These are phyloP conservation scores for Sinocyclocheilus anshuiensis DNA, from an alignment of 2,113 vertebrate species.

Conservation along the genomic window DNA sequence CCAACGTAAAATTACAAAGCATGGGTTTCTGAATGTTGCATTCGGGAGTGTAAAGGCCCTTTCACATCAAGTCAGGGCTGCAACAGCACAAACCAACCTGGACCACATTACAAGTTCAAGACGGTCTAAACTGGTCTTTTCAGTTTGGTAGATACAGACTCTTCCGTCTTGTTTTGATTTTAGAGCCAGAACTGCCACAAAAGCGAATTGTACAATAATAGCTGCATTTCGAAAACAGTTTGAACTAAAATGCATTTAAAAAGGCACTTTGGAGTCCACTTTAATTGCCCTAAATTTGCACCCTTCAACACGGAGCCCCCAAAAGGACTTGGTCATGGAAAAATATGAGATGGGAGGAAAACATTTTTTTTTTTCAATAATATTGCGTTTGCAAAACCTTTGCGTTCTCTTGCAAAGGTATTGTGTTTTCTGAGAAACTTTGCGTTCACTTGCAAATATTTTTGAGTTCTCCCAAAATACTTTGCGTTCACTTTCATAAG, in stretches of 20 bases:
- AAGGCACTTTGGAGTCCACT: slow-evolving; percentile 68
- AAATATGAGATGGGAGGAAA: background rate
- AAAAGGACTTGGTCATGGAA: background rate
- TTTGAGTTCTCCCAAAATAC: too few species aligned
- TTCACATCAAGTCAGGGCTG: background rate
- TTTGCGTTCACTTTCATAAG: background rate
- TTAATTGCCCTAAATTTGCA: slow-evolving; percentile 76
- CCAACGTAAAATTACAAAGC: slow-evolving; percentile 43
- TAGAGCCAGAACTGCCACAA: background rate
- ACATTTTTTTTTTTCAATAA: too few species aligned
- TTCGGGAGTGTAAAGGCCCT: slow-evolving; percentile 36
- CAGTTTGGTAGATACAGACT: background rate
- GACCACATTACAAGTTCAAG: background rate
- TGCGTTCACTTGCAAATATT: too few species aligned
- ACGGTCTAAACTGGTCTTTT: background rate
- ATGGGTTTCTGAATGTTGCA: slow-evolving; percentile 31
- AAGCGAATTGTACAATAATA: background rate
- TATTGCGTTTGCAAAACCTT: too few species aligned
- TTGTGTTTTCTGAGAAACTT: too few species aligned
- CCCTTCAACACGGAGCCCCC: slow-evolving; percentile 31
- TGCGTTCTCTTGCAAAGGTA: too few species aligned
- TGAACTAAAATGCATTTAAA: background rate
- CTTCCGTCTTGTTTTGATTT: background rate
- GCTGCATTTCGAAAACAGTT: background rate
- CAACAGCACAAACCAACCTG: slow-evolving; percentile 14